Conservation (phyloP, 2,797 vertebrate genomes). For the Nyctalus aviator region DNA sequence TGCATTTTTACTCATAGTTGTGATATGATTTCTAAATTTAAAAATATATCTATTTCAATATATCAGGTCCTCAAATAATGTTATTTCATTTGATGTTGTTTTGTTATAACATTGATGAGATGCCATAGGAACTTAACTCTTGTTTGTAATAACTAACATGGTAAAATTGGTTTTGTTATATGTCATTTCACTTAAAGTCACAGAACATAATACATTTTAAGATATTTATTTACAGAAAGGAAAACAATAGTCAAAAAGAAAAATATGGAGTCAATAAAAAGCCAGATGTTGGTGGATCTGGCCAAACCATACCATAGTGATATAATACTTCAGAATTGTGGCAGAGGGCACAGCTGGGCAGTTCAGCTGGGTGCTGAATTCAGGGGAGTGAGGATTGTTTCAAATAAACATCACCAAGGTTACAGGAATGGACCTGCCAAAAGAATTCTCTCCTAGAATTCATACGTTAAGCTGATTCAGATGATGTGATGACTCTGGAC, state of each 20-base stretch:
- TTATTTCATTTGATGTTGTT: not conserved
- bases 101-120: not conserved
- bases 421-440: not conserved
- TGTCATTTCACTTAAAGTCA: not conserved
- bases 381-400: not conserved
- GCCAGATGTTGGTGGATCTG: not conserved
- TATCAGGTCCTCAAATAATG: not conserved
- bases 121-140: not conserved
- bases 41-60: not conserved
- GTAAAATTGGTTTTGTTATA: not conserved
- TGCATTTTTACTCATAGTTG: not conserved
- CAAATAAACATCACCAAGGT: not conserved
- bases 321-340: not conserved
- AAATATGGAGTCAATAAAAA: constrained; percentile 16
- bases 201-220: not conserved
- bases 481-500: not conserved
- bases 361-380: not conserved
- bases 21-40: not conserved
- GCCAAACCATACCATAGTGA: not conserved
- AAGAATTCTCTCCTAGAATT: not conserved
- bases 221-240: not conserved
- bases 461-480: not conserved
- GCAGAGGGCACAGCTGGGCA: not conserved
- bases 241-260: not conserved
- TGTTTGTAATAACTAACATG: not conserved